Base-by-base conservation (phyloP, 2,888 invertebrate species). In the Pyrrhosoma nymphula region DNA sequence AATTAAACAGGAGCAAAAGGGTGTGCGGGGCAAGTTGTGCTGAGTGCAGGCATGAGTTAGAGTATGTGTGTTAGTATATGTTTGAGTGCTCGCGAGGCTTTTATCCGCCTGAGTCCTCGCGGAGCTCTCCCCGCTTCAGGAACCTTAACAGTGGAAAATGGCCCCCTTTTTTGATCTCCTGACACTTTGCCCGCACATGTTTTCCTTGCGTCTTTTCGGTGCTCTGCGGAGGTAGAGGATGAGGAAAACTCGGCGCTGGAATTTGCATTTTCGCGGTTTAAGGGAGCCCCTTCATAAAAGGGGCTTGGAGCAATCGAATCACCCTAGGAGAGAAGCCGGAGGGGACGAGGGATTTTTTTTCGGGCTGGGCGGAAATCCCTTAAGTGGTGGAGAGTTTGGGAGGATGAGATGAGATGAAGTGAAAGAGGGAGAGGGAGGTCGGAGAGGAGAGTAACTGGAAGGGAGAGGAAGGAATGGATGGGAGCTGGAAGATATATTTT, bases 1-100 rank as follows among this genome's bases (percentile, higher is more conserved):
- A 82, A 82, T 82, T 82, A 82, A 82, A 82, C 82, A 82, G 82
- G 35, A 35, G 82, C 30, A 82, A 82, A 16, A 35, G 30, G 82
- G 30, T 18, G 18, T 12, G 82, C 14, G 82, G 35, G n/a, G 60
- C 47, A 12, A 82, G 82, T 12, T 82, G 30, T 82, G 16, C 69
- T 12, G 26, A 69, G 10, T 69, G n/a, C 10, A 69, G 60, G 69
- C 23, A 18, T 35, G 35, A 6, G 82, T 4, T 35, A 16, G 82
- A 35, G 82, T 30, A 3, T 6, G 82, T 10, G 35, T 12, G 60
- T 60, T 60, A 60, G 60, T 20, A 60, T 60, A 60, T 20, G 60
- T 60, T 60, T 82, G 82, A 18, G 82, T 82, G 35, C 35, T 82
- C 82, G 82, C 26, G 14, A 35, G 82, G 82, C 82, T 82, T 69